Base-by-base conservation (phyloP, 2,113 vertebrate species). In the Pipa parva region DNA sequence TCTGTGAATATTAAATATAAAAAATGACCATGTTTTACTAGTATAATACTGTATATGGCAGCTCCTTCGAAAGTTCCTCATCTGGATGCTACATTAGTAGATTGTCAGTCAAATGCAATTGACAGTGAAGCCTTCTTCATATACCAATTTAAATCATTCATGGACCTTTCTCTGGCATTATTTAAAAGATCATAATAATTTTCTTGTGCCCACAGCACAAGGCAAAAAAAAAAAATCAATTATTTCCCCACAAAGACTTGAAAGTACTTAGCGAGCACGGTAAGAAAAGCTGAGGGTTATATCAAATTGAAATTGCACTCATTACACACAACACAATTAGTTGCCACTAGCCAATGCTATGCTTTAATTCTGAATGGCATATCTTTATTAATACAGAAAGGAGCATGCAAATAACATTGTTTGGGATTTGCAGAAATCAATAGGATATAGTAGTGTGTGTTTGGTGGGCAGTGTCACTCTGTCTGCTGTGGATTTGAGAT, bases 171-270 rank as follows among this genome's bases (percentile, higher is more conserved):
- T 92, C 92, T 94, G 93, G 94, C 93, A 95, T 99, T 98, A 99
- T 99, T 97, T 94, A 98, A 99, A 99, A 97, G 95, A 99, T 99
- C 95, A 98, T 99, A 98, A 99, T 99, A 98, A 97, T 99, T 99
- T 97, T 93, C 94, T 95, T 92, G 92, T 92, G 97, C 95, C 95
- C 95, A 97, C 91, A 97, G 89, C 95, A 97, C 91, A 97, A n/a
- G n/a, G n/a, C n/a, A n/a, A 88, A 88, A 90, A 87, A 90, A 90
- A 97, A 97, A 98, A 99, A 99, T 99, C 97, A 99, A 99, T 99
- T 99, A 99, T 98, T 99, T 99, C 94, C 91, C 94, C 92, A 99
- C 97, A 99, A 99, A 99, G 97, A 99, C 97, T 99, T 99, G 95
- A 99, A 99, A 99, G 97, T 98, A 97, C 95, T 99, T 99, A 98